Evolutionary conservation across 1,140 invertebrate genomes (phyloP), one percentile per base, ranked within the genome.

Genomic region (Drosophila sp.): DNA sequence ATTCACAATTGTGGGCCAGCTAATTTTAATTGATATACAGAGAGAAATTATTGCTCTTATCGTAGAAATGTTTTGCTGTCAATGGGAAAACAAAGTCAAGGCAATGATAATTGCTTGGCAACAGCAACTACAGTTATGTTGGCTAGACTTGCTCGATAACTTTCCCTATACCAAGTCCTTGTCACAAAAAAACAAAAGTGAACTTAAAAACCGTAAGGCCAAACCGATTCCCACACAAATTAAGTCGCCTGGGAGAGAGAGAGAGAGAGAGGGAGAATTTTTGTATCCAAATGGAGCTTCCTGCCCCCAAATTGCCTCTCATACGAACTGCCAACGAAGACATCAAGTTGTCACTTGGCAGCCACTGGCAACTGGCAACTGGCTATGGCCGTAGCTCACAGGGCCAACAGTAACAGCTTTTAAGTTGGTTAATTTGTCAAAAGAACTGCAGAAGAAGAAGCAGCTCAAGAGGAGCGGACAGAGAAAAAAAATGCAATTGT

Each of bases 361-460:
- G 70, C 65, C 60, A 57, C 38, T 66, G 61, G 33, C 70, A 67
- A 55, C 44, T 50, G 57, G 27, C 35, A 63, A 38, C 35, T 65
- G 54, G 29, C 47, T 60, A 35, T 60, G 38, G 27, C 44, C 47
- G 32, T 30, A 60, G 27, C 66, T 50, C 44, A 50, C 44, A 50
- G n/a, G 58, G 30, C 50, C 58, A 41, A 55, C 76, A 65, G 61
- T 62, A 69, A 60, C 72, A 56, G 76, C 78, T 67, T 80, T 84
- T 71, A 74, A 70, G 56, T 85, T 68, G 81, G 70, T 77, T 81
- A 81, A 84, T 84, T 84, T 84, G 78, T 84, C 81, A 80, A 71
- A 84, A 69, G 57, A 55, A 38, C 38, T 44, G 61, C 61, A 38
- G 4, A 3, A 38, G 35, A 38, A 11, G 35, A 10, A 38, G 10